A percentile compares a stretch with the other conserved stretches of the same genome.
Evolutionary conservation across 2,797 vertebrate species (phyloP).

Genomic region (Cossypha heuglini): DNA sequence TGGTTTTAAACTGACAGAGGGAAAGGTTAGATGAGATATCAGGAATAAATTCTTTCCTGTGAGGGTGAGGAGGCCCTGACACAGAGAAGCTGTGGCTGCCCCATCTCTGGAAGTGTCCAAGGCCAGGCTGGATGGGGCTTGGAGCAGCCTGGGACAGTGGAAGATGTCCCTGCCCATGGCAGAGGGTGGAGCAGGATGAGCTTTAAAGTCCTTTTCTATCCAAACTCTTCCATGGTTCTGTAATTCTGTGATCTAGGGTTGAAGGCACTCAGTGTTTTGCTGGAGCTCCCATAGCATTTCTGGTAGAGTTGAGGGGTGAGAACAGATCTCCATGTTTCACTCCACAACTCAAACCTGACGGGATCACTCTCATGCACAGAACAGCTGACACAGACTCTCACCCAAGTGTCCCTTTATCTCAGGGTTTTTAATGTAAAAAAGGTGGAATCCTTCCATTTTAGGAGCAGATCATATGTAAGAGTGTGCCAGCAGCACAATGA

Average conservation of each 20-base stretch:
- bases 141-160: background rate
- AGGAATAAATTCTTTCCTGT: background rate
- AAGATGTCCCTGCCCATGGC: background rate
- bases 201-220: background rate
- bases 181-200: background rate
- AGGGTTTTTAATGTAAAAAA: background rate
- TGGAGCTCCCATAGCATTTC: background rate
- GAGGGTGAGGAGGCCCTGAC: background rate
- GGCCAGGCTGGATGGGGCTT: accelerated
- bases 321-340: background rate
- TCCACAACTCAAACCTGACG: background rate
- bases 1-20: background rate
- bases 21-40: background rate
- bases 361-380: background rate
- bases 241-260: background rate
- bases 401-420: background rate
- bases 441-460: background rate
- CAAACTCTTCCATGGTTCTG: background rate
- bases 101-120: background rate
- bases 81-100: background rate
- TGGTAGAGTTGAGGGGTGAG: background rate
- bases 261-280: background rate
- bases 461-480: background rate
- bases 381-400: background rate
- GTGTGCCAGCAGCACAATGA: background rate